Percentiles rank a stretch among this genome's conserved stretches.
Conservation (phyloP, 2,888 invertebrate genomes). For the Polyommatus iphigenia region DNA sequence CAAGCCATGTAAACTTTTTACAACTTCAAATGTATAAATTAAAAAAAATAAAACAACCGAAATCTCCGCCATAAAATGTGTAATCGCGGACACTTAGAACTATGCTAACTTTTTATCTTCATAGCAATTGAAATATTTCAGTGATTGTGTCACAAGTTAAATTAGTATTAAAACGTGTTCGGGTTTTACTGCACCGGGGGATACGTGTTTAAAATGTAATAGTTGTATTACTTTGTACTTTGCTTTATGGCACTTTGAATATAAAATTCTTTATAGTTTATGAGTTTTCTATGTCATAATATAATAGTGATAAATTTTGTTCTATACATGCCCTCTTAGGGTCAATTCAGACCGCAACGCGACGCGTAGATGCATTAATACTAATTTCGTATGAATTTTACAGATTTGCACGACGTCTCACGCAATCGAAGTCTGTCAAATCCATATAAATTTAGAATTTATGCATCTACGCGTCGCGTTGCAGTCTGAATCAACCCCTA, state of each 20-base stretch:
- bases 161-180: conserved; percentile 63
- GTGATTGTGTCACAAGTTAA: conserved; percentile 52
- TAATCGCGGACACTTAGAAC: background rate
- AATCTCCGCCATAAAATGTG: background rate
- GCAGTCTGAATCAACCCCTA: too few relatives aligned
- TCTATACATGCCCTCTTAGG: background rate
- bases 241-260: background rate
- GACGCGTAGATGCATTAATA: too few relatives aligned
- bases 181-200: conserved; percentile 55
- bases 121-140: conserved; percentile 23
- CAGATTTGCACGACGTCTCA: too few relatives aligned
- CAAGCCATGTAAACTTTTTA: too few relatives aligned
- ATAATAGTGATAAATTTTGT: background rate
- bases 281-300: background rate
- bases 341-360: too few relatives aligned
- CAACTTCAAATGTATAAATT: too few relatives aligned
- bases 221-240: background rate
- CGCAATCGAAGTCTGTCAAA: too few relatives aligned
- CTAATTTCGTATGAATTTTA: too few relatives aligned
- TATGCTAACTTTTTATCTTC: conserved; percentile 18
- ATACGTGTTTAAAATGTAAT: conserved; percentile 47
- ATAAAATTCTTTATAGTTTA: conserved; percentile 1
- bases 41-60: background rate
- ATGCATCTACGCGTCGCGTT: too few relatives aligned
- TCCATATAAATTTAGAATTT: too few relatives aligned